Conservation (phyloP, 2,888 invertebrate genomes). For the Rhopalosiphum nymphaeae region DNA sequence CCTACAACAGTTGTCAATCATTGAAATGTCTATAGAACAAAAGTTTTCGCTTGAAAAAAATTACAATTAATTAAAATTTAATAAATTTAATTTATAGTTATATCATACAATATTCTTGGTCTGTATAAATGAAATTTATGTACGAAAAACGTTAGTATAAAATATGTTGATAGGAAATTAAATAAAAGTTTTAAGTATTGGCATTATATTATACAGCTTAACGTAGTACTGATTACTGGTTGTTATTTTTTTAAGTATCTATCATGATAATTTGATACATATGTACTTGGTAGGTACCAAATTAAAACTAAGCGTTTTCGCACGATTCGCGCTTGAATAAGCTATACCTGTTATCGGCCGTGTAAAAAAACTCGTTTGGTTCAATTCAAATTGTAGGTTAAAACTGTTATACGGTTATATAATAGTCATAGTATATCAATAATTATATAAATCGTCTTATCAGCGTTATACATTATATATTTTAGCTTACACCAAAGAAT, state of each 20-base stretch:
- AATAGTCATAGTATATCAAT: background rate
- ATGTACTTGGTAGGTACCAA: background rate
- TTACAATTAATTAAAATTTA: background rate
- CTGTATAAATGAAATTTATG: background rate
- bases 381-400: background rate
- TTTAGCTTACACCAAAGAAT: no score
- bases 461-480: no score
- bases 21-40: background rate
- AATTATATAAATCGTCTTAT: background rate
- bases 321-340: background rate
- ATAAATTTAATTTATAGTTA: background rate
- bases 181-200: no score
- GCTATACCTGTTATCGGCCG: background rate
- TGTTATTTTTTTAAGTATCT: background rate
- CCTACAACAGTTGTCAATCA: background rate
- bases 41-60: background rate
- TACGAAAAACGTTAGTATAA: background rate
- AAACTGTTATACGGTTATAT: background rate
- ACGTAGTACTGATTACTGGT: background rate
- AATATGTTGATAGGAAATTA: no score
- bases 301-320: background rate
- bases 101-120: background rate
- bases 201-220: no score
- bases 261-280: background rate
- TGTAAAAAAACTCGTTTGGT: background rate